Base-by-base conservation (phyloP, 2,888 invertebrate species). In the Keiferia lycopersicella region DNA sequence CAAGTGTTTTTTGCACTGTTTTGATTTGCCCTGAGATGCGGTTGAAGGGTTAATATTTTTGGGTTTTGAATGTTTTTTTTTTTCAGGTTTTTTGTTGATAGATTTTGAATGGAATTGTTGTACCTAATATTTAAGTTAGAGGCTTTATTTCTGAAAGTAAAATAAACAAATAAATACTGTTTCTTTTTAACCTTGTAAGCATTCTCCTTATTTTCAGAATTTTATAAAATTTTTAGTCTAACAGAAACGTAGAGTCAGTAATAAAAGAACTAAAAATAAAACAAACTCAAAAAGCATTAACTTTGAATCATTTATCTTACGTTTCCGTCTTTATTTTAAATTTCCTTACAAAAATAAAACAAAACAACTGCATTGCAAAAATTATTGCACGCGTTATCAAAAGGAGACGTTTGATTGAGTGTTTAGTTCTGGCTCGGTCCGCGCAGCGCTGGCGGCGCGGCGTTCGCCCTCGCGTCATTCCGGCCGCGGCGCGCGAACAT, bases 401-500 rank as follows among this genome's bases (percentile, higher is more conserved):
- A 76, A 71, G 61, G 56, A 64, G 80, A 77, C 76, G 82, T 83
- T 77, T 87, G 87, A 87, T 83, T 82, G 88, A 86, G 83, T 79
- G 73, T 70, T 56, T 82, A 80, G 82, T 82, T 77, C 79, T 20
- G 58, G 6, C 14, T 34, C 41, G 62, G 72, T 70, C 77, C 81
- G 78, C 77, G 72, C 69, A 74, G 84, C 83, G 84, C 81, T 78
- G 73, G 77, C 71, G 71, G 71, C 72, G 75, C 74, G 79, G 75
- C 76, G 70, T 79, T 53, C 62, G 62, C 62, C 34, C 74, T 79
- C 87, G 86, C 89, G 88, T 84, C 90, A 91, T 78, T 88, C 88
- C 87, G 87, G 86, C 88, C 89, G 88, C 87, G 89, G 86, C 88
- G 84, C 84, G 88, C 88, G 83, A 80, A 81, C 78, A 71, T 73